Conservation (phyloP, 2,113 vertebrate species). For the Lepus americanus region DNA sequence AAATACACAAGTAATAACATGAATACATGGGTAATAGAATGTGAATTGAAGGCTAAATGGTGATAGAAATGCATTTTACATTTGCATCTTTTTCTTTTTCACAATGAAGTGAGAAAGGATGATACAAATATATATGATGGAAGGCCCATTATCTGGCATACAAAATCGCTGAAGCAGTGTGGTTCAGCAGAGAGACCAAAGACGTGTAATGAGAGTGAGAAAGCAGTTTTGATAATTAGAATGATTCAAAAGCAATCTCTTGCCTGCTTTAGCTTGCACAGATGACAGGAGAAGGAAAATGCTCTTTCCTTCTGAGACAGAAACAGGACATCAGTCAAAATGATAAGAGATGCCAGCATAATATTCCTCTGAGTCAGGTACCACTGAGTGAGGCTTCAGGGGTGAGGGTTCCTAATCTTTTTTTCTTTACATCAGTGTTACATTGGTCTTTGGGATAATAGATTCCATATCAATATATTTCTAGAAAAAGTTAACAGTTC, state of each 20-base stretch:
- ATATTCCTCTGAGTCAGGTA: constrained; percentile 53
- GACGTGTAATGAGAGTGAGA: constrained; percentile 61
- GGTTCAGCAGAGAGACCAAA: constrained; percentile 44
- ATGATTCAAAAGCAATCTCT: constrained; percentile 73
- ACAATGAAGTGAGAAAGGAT: neutral
- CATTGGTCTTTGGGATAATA: constrained; percentile 39
- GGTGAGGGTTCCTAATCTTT: constrained; percentile 35
- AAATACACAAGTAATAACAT: neutral
- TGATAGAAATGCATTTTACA: constrained; percentile 45
- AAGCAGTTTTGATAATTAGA: constrained; percentile 71
- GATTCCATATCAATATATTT: constrained; percentile 35
- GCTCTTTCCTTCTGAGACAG: constrained; percentile 63
- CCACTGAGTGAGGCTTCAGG: constrained; percentile 37
- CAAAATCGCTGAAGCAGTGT: neutral
- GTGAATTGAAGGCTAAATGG: constrained; percentile 57
- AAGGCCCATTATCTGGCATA: constrained; percentile 45
- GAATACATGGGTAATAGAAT: constrained; percentile 13
- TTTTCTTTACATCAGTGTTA: constrained; percentile 61
- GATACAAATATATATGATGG: constrained; percentile 54
- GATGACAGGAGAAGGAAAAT: constrained; percentile 56
- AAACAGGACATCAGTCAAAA: constrained; percentile 73
- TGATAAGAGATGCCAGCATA: constrained; percentile 61
- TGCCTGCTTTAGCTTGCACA: constrained; percentile 27
- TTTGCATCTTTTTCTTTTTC: constrained; percentile 51
- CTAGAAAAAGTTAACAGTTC: constrained; percentile 15